A percentile compares a stretch with the other conserved stretches of the same genome.
Conservation (phyloP, 2,888 invertebrate genomes). For the Caradrina kadenii region DNA sequence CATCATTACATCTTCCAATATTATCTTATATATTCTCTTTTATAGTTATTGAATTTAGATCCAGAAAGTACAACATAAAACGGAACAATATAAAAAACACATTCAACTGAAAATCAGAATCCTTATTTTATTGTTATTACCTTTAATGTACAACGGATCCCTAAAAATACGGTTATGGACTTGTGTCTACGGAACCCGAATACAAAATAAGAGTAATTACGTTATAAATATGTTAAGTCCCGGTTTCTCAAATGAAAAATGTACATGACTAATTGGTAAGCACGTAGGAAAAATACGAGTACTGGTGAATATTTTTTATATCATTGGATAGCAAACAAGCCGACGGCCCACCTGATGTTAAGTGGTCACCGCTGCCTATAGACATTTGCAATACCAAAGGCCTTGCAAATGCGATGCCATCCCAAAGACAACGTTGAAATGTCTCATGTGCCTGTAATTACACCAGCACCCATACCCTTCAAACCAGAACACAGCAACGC, state of each 20-base stretch:
- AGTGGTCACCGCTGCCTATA: too few species aligned
- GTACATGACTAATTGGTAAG: not conserved
- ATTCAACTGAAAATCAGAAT: constrained; percentile 49
- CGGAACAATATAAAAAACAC: constrained; percentile 36
- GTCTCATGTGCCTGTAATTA: too few species aligned
- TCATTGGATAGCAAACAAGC: too few species aligned
- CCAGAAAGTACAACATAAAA: constrained; percentile 48
- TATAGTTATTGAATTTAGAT: constrained; percentile 52
- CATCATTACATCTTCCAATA: constrained; percentile 4
- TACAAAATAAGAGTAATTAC: constrained; percentile 40
- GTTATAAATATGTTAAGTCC: not conserved
- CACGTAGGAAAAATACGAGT: too few species aligned
- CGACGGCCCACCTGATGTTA: too few species aligned
- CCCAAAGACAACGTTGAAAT: too few species aligned
- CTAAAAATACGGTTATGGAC: constrained; percentile 51
- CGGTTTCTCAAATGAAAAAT: too few species aligned
- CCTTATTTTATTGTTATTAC: constrained; percentile 49
- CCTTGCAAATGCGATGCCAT: too few species aligned
- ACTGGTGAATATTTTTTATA: too few species aligned
- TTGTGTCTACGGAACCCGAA: constrained; percentile 25
- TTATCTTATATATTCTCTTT: constrained; percentile 33
- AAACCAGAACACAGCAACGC: too few species aligned
- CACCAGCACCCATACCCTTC: too few species aligned
- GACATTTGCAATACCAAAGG: too few species aligned
- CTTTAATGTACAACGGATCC: constrained; percentile 41